Conservation (phyloP, 2,888 invertebrate genomes). For the Lordiphosa fenestrarum region DNA sequence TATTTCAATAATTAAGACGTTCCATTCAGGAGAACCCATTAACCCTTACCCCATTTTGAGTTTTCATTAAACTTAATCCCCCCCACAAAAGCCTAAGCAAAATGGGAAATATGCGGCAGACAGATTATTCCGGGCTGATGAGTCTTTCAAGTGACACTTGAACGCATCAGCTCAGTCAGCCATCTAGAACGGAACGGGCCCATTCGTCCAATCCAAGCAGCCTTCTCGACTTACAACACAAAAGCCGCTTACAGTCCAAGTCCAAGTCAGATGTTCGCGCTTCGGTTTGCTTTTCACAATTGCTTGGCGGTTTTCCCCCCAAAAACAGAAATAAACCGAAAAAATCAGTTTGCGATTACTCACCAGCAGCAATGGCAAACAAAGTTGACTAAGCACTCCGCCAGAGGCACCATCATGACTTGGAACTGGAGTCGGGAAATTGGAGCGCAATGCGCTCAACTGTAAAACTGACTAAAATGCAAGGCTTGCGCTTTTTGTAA, state of each 20-base stretch:
- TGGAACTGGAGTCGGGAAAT: conserved; percentile 21
- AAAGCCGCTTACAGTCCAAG: conserved; percentile 37
- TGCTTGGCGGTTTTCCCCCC: conserved; percentile 16
- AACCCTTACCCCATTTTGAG: conserved; percentile 3
- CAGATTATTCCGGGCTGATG: conserved; percentile 41
- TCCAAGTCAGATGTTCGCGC: conserved; percentile 13
- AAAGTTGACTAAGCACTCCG: conserved; percentile 47
- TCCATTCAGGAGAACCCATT: background rate
- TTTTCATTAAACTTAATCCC: conserved; percentile 13
- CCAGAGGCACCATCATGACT: conserved; percentile 36
- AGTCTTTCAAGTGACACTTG: conserved; percentile 38
- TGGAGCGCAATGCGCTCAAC: conserved; percentile 46
- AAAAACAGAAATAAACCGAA: conserved; percentile 15
- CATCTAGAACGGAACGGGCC: conserved; percentile 4
- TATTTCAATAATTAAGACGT: too few relatives aligned
- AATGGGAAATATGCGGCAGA: conserved; percentile 16
- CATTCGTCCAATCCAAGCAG: conserved; percentile 8
- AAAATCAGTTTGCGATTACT: conserved; percentile 52
- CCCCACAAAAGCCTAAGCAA: conserved; percentile 1
- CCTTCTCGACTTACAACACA: conserved; percentile 18
- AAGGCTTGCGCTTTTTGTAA: conserved; percentile 42
- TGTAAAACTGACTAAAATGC: conserved; percentile 53
- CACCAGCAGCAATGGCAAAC: conserved; percentile 38
- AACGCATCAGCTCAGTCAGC: conserved; percentile 25
- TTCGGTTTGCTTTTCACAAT: conserved; percentile 6